Base-by-base conservation (phyloP, 2,888 invertebrate species). In the Dromius quadrimaculatus region DNA sequence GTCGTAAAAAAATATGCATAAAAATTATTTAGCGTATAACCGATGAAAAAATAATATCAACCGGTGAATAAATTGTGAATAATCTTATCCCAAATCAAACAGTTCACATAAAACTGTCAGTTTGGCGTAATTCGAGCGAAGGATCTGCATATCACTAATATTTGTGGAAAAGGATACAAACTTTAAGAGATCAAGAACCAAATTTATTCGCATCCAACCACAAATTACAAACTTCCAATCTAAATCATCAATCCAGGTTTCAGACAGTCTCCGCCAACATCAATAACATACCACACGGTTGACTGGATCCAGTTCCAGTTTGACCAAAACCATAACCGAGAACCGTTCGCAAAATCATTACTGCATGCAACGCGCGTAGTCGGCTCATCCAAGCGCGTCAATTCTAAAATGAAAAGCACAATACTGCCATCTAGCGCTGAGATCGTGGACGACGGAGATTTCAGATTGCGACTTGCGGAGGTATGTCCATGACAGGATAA, bases 271-370 rank as follows among this genome's bases (percentile, higher is more conserved):
- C 13, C 28, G 5, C 13, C 11, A 23, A 28, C 50, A 54, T 28
- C 50, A 23, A 54, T 54, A 28, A 32, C 50, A 54, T 28, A 28
- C 50, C 50, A 11, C 13, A 6, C 32, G 50, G 50, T 54, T 54
- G 50, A 28, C 32, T 54, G 50, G 28, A 54, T 15, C 28, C 15
- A 5, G 1, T 8, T 15, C 19, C 13, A 9, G 15, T 5, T 9
- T 15, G 50, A 54, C 28, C 50, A 54, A 28, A 54, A 17, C 50
- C 50, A 54, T 23, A 15, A 54, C 50, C 28, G 50, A 11, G 8
- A 5, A 9, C 13, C 28, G 28, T 28, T 23, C 28, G 23, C 15
- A 28, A 23, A 22, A 13, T 54, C 50, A 54, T 23, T 28, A 54
- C 50, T 54, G 50, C 23, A 13, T 11, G 9, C 13, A 28, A 54